Conservation (phyloP, 2,113 vertebrate species). For the Leptobrachium ailaonicum region DNA sequence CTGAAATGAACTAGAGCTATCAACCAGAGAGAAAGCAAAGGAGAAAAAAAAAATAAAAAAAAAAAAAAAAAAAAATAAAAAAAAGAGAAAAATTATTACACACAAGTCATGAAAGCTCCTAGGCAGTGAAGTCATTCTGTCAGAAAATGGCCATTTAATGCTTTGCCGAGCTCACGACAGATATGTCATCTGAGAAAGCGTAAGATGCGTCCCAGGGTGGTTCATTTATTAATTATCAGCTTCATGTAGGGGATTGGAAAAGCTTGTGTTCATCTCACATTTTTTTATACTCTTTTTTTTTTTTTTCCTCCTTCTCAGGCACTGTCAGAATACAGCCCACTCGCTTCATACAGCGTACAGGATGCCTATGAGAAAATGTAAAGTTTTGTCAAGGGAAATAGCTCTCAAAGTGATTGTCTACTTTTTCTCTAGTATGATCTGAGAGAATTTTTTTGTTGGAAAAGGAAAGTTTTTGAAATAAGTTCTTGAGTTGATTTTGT, state of each 20-base stretch:
- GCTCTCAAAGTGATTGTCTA: conserved; percentile 45
- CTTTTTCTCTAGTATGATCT: conserved; percentile 43
- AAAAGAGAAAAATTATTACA: conserved; percentile 64
- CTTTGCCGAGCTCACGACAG: conserved; percentile 86
- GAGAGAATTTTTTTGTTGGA: conserved; percentile 39
- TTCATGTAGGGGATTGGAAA: conserved; percentile 61
- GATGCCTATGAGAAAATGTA: conserved; percentile 45
- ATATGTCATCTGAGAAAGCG: conserved; percentile 82
- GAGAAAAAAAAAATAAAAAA: conserved; percentile 53
- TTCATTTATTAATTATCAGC: conserved; percentile 86
- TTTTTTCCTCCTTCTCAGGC: conserved; percentile 48
- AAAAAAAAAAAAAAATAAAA: conserved; percentile 61
- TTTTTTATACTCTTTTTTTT: conserved; percentile 32
- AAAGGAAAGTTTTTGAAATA: conserved; percentile 41
- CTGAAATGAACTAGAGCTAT: conserved; percentile 83
- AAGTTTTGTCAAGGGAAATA: conserved; percentile 45
- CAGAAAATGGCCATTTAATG: conserved; percentile 91
- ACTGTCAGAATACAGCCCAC: conserved; percentile 60
- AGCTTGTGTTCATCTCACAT: conserved; percentile 39
- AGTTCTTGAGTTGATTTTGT: conserved; percentile 27
- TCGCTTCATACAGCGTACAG: conserved; percentile 56
- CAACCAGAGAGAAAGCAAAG: conserved; percentile 66
- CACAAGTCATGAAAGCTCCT: conserved; percentile 70
- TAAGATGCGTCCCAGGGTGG: conserved; percentile 76
- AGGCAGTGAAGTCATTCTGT: conserved; percentile 80